These are phyloP conservation scores for Podargus strigoides DNA, from an alignment of 2,797 vertebrate genomes.

Conservation along the genomic window DNA sequence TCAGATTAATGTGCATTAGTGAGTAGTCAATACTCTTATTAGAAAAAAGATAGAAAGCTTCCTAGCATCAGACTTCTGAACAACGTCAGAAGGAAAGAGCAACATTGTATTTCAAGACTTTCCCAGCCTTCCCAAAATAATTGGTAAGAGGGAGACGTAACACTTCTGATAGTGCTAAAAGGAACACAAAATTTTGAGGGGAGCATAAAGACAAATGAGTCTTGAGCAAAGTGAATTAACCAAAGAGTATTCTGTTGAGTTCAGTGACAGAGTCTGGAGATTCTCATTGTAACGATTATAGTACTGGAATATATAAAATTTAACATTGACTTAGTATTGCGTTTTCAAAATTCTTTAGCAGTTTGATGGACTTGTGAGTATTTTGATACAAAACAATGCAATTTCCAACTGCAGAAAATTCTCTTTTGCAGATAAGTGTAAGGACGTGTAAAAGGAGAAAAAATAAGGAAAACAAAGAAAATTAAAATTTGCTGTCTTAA, in stretches of 20 bases:
- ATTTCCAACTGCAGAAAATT: not conserved
- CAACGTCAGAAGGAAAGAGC: not conserved
- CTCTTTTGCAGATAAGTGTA: not conserved
- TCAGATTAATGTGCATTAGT: conserved; percentile 30
- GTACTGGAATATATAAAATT: not conserved
- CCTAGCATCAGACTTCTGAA: not conserved
- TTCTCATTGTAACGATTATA: not conserved
- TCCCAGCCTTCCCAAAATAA: not conserved
- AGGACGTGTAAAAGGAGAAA: not conserved
- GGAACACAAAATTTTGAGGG: not conserved
- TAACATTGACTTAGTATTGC: not conserved
- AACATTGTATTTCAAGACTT: not conserved
- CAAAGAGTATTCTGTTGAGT: not conserved
- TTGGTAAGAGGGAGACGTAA: not conserved
- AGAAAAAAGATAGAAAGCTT: not conserved
- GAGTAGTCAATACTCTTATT: conserved; percentile 13
- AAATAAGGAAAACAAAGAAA: not conserved
- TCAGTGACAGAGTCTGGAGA: not conserved
- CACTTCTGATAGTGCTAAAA: not conserved
- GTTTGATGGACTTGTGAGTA: not conserved
- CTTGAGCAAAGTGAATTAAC: not conserved
- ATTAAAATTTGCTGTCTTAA: not conserved
- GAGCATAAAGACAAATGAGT: not conserved
- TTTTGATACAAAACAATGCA: not conserved
- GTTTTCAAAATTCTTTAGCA: not conserved